Base-by-base conservation (phyloP, 2,888 invertebrate species). In the Euplexia lucipara region DNA sequence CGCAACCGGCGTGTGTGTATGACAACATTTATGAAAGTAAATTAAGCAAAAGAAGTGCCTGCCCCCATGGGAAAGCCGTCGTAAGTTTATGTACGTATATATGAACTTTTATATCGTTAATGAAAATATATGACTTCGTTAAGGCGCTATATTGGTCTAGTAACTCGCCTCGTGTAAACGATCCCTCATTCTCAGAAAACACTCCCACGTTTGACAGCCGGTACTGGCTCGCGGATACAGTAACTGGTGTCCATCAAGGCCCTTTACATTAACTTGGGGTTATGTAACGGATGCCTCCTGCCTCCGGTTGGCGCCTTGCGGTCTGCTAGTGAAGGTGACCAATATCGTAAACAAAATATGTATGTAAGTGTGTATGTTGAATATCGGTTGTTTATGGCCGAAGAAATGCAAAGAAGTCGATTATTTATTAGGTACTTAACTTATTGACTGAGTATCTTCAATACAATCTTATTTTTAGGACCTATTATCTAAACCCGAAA, bases 191-290 rank as follows among this genome's bases (percentile, higher is more conserved):
- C 74, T 44, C 10, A 34, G 67, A 70, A 70, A n/a, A 57, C 74
- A 66, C 70, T 39, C 74, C 74, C 52, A 70, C 42, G 2, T 35
- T n/a, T 39, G 34, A 12, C 12, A 66, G 57, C 58, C 75, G 75
- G 59, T 53, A 67, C 59, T 59, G 39, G 20, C 26, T 67, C 32
- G 34, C 70, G 70, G 70, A 74, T 67, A 68, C 52, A 10, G 41
- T 18, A 35, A 30, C 51, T 63, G 67, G 22, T 37, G 48, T 16
- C 37, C 75, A 74, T 57, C 67, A 73, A 70, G 59, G 69, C 42
- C 70, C 74, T 66, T 47, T 9, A 34, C 18, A 30, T 41, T 34
- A 39, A 14, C 32, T 45, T 14, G 22, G 18, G 16, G 14, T 48
- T n/a, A 47, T 48, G 16, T 70, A 70, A 72, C 18, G 42, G 52